Conservation (phyloP, 2,888 invertebrate genomes). For the Ochropleura leucogaster region DNA sequence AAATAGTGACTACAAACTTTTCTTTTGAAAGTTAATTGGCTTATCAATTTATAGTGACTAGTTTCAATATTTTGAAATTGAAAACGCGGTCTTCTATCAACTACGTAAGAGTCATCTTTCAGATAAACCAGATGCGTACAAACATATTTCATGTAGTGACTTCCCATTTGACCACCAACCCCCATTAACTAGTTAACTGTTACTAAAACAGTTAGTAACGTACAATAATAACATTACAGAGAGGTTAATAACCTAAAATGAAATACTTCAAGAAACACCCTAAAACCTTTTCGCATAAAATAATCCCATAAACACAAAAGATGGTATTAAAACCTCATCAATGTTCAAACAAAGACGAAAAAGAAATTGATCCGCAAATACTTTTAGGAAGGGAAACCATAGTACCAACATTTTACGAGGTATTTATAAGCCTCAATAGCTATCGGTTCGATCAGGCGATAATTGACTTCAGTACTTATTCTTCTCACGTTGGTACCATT, state of each 20-base stretch:
- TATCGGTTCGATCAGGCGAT: constrained; percentile 27
- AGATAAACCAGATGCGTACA: no score
- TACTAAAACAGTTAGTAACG: neutral
- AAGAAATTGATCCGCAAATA: constrained; percentile 49
- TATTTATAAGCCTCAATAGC: constrained; percentile 25
- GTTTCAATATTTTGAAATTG: no score
- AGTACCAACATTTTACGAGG: constrained; percentile 47
- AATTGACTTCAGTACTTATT: constrained; percentile 48
- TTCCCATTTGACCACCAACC: neutral
- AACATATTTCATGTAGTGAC: neutral
- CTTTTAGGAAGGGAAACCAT: constrained; percentile 46
- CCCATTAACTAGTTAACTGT: neutral
- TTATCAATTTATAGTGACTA: no score
- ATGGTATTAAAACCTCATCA: constrained; percentile 41
- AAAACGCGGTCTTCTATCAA: no score
- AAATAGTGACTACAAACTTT: no score
- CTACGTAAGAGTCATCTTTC: no score
- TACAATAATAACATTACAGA: no score
- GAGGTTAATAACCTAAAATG: neutral
- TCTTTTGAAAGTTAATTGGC: no score
- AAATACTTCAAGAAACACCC: neutral
- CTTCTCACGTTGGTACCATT: constrained; percentile 56
- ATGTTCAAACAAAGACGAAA: constrained; percentile 42
- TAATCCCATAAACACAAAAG: constrained; percentile 35
- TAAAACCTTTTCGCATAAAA: constrained; percentile 3